These are phyloP conservation scores for Equus quagga DNA, from an alignment of 2,113 vertebrate species.

Conservation along the genomic window DNA sequence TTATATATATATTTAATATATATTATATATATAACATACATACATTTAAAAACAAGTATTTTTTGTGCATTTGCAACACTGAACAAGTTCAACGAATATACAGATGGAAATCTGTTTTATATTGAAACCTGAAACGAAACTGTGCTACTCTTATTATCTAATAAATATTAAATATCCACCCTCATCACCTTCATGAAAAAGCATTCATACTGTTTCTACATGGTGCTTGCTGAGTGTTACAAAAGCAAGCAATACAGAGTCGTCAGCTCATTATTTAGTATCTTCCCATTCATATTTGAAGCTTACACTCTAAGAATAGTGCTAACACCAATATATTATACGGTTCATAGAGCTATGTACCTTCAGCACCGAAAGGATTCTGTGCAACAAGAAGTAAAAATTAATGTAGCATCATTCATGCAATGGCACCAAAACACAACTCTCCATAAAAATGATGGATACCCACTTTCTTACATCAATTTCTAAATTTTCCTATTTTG, in stretches of 20 bases:
- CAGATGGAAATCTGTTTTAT: constrained; percentile 24
- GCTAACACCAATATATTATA: not conserved
- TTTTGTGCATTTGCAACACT: constrained; percentile 17
- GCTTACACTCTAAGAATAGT: constrained; percentile 6
- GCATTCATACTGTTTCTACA: not conserved
- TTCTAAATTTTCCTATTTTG: constrained; percentile 65
- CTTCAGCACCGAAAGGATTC: not conserved
- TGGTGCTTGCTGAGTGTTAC: not conserved
- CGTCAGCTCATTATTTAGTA: not conserved
- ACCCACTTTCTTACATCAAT: constrained; percentile 55
- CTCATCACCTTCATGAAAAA: constrained; percentile 46
- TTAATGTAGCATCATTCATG: constrained; percentile 61
- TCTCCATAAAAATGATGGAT: constrained; percentile 66
- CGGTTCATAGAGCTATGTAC: not conserved
- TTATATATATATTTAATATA: not conserved
- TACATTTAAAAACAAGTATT: not conserved
- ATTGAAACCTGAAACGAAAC: constrained; percentile 43
- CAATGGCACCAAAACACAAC: constrained; percentile 49
- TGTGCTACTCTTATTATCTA: constrained; percentile 9
- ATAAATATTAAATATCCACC: constrained; percentile 58
- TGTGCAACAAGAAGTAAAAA: constrained; percentile 61
- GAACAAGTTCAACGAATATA: not conserved
- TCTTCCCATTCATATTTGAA: constrained; percentile 48
- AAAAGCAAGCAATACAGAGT: not conserved
- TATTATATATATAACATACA: not conserved